Percentiles rank a stretch among this genome's conserved stretches.
Evolutionary conservation across 1,140 invertebrate genomes (phyloP).

Genomic region (Anastrepha obliqua): DNA sequence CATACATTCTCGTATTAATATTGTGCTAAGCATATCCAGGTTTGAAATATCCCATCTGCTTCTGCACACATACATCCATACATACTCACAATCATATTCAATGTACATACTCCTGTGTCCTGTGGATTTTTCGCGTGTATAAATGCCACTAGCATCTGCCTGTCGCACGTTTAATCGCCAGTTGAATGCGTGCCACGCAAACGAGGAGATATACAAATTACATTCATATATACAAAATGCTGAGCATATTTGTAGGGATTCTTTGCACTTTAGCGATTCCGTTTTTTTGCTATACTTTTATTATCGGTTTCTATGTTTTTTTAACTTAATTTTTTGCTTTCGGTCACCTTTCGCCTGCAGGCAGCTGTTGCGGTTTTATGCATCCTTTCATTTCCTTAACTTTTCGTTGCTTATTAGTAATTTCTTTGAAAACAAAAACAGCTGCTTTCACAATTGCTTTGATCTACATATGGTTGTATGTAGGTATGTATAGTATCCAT

Average conservation of each 20-base stretch:
- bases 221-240: not conserved
- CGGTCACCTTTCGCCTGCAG: slow-evolving; percentile 6
- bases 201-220: not conserved
- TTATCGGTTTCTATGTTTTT: not conserved
- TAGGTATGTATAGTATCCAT: not conserved
- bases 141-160: slow-evolving; percentile 15
- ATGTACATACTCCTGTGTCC: not conserved
- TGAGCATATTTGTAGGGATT: slow-evolving; percentile 36
- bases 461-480: not conserved
- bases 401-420: slow-evolving; percentile 14
- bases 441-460: slow-evolving; percentile 27
- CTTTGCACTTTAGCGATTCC: slow-evolving; percentile 12
- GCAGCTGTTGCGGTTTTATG: slow-evolving; percentile 29
- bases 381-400: slow-evolving; percentile 13
- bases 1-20: too few relatives aligned
- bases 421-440: slow-evolving; percentile 14
- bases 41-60: slow-evolving; percentile 4
- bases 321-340: not conserved
- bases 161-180: slow-evolving; percentile 4
- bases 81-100: not conserved
- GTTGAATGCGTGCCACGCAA: not conserved
- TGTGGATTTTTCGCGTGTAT: slow-evolving; percentile 14
- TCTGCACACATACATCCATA: not conserved
- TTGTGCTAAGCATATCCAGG: too few relatives aligned
- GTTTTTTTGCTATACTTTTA: not conserved